These are phyloP conservation scores for Collichthys lucidus DNA, from an alignment of 2,113 vertebrate genomes.

Conservation along the genomic window DNA sequence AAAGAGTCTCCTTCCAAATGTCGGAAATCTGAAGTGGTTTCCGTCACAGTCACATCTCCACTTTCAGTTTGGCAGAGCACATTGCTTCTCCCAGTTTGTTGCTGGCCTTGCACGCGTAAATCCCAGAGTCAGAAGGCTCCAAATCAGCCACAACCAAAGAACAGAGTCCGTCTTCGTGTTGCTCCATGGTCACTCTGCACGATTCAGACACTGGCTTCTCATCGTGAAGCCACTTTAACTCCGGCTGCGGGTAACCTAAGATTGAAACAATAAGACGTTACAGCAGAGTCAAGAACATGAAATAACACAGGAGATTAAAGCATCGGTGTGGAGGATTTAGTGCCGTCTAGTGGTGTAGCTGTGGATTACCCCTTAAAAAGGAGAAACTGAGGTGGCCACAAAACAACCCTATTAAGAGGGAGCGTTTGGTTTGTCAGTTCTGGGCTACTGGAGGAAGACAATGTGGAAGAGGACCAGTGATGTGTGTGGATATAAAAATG, in stretches of 20 bases:
- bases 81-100: constrained; percentile 73
- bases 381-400: too few species aligned
- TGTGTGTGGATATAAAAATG: too few species aligned
- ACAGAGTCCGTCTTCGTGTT: constrained; percentile 78
- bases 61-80: constrained; percentile 68
- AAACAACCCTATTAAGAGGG: too few species aligned
- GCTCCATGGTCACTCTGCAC: constrained; percentile 57
- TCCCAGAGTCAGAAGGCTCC: constrained; percentile 77
- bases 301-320: neutral
- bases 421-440: too few species aligned
- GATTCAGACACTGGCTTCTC: constrained; percentile 67
- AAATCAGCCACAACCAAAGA: constrained; percentile 76
- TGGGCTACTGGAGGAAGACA: too few species aligned
- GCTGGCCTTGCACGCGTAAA: constrained; percentile 81
- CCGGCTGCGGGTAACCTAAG: constrained; percentile 82
- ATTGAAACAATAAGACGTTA: neutral
- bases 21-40: neutral
- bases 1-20: neutral
- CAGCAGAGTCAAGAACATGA: neutral
- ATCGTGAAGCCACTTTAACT: constrained; percentile 83
- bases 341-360: too few species aligned
- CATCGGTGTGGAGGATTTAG: too few species aligned
- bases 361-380: too few species aligned
- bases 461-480: too few species aligned
- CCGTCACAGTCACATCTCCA: constrained; percentile 40